Evolutionary conservation across 2,888 invertebrate species (phyloP).

Genomic region (Himalopsyche kuldschensis): DNA sequence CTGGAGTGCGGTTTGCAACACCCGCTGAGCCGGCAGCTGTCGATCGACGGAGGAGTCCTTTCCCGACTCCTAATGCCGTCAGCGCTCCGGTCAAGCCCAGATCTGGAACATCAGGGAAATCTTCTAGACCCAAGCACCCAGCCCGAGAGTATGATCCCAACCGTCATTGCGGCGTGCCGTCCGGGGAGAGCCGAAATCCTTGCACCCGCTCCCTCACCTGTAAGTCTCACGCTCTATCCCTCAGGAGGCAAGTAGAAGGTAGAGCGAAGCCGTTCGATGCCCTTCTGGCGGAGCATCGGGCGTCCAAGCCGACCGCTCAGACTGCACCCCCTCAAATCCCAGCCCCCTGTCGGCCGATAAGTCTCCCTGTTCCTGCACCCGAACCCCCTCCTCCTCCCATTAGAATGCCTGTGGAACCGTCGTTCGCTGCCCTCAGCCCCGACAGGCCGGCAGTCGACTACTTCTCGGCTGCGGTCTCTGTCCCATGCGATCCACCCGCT

Average conservation of each 20-base stretch:
- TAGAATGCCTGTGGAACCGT: slow-evolving; percentile 48
- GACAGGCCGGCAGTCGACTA: slow-evolving; percentile 55
- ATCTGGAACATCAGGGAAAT: slow-evolving; percentile 44
- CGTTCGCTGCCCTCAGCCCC: slow-evolving; percentile 49
- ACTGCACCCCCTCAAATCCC: slow-evolving; percentile 21
- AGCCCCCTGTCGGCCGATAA: slow-evolving; percentile 46
- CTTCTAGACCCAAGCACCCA: slow-evolving; percentile 48
- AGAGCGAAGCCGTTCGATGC: slow-evolving; percentile 75
- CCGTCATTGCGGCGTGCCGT: slow-evolving; percentile 79
- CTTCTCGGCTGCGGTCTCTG: slow-evolving; percentile 47
- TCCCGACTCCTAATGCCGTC: slow-evolving; percentile 17
- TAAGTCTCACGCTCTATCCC: slow-evolving; percentile 68
- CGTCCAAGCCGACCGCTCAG: slow-evolving; percentile 58
- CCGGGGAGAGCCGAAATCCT: slow-evolving; percentile 68
- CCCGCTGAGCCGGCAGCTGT: slow-evolving; percentile 20
- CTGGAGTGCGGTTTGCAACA: slow-evolving; percentile 45
- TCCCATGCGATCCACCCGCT: not conserved
- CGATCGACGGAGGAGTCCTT: not conserved
- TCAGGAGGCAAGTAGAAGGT: slow-evolving; percentile 70
- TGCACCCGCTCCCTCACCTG: slow-evolving; percentile 80
- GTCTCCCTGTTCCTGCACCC: not conserved
- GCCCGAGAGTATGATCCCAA: slow-evolving; percentile 78
- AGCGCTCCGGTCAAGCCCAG: slow-evolving; percentile 44
- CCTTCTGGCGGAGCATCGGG: slow-evolving; percentile 72
- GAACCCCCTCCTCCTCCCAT: slow-evolving; percentile 6